Evolutionary conservation across 2,888 invertebrate genomes (phyloP), one percentile per base, ranked within the genome.

Genomic region (Chaetoderma sp.): DNA sequence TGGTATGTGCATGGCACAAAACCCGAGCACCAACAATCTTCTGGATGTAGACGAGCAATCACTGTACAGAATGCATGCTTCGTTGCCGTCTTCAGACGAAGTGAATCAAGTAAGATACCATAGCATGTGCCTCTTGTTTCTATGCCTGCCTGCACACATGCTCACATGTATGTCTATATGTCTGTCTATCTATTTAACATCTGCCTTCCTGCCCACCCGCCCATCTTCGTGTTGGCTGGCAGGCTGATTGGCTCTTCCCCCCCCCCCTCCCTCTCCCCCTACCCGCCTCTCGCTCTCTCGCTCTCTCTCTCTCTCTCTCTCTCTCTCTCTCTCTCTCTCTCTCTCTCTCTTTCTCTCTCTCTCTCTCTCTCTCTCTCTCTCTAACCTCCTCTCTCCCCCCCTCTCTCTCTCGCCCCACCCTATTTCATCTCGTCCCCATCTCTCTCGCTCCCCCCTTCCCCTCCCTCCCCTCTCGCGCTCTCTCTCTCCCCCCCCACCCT

Each of bases 31-130:
- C 60, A 79, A 78, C 68, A 85, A 83, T 72, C 76, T 83, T 32
- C 73, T 83, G 54, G 83, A 83, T 61, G 79, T 83, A 10, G 81
- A 83, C 63, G 80, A 82, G 65, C 80, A 81, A 39, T 82, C 79
- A 1, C 68, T 80, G n/a, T 73, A 77, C 50, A 66, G 80, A 28
- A 83, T 82, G 83, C 78, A 81, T 56, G 76, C 79, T 47, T 79
- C 82, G 30, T 81, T 80, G 62, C 82, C 82, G 30, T 64, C 71
- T 45, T 71, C 80, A n/a, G 78, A 77, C 65, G 73, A 75, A 21
- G 71, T 74, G 57, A 64, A 72, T 59, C 77, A 78, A 78, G 79
- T 79, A 75, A 56, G 67, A n/a, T n/a, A n/a, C n/a, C n/a, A n/a
- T n/a, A n/a, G n/a, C n/a, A n/a, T n/a, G n/a, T n/a, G n/a, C n/a